Percentiles rank a stretch among this genome's conserved stretches.
phyloP scores from a whole-genome alignment of 1,140 invertebrate species.

The Aradophagus sp. region DNA sequence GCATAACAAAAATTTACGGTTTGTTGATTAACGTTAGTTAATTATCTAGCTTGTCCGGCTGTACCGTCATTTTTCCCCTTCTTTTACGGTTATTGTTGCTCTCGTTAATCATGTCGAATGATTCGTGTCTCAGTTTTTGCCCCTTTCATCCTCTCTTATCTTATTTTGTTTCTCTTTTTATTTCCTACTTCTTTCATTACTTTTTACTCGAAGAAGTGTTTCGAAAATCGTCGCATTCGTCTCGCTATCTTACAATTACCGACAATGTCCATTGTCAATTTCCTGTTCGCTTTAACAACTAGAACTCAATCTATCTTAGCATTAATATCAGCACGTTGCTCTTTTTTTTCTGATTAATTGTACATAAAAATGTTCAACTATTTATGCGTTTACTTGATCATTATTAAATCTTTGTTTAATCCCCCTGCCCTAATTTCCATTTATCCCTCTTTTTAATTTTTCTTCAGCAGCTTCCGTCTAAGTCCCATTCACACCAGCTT shows the following conservation, averaged over 20 bases:
- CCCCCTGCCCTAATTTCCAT: too few relatives aligned
- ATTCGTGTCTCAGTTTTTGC: constrained; percentile 2
- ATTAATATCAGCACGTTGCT: constrained; percentile 53
- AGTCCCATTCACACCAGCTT: too few relatives aligned
- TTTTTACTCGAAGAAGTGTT: constrained; percentile 19
- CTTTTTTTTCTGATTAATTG: constrained; percentile 66
- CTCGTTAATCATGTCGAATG: constrained; percentile 5
- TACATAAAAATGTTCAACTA: constrained; percentile 63
- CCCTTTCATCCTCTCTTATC: not conserved
- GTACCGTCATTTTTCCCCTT: constrained; percentile 45
- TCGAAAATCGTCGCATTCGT: constrained; percentile 48
- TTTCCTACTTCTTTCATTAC: too few relatives aligned
- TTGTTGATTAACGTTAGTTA: constrained; percentile 61
- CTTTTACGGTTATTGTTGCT: constrained; percentile 8
- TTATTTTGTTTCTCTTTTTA: too few relatives aligned
- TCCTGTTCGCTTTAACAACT: constrained; percentile 47
- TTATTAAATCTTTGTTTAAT: too few relatives aligned
- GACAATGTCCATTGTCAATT: constrained; percentile 53
- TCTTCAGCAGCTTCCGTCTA: too few relatives aligned
- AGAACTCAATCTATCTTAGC: constrained; percentile 52
- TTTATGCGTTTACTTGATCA: too few relatives aligned
- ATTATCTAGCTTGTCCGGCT: constrained; percentile 31
- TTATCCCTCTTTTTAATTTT: too few relatives aligned
- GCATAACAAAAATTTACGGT: constrained; percentile 64
- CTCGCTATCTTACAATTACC: constrained; percentile 55